Evolutionary conservation across 1,140 invertebrate species (phyloP).

Genomic region (Drosophila pectinifera): DNA sequence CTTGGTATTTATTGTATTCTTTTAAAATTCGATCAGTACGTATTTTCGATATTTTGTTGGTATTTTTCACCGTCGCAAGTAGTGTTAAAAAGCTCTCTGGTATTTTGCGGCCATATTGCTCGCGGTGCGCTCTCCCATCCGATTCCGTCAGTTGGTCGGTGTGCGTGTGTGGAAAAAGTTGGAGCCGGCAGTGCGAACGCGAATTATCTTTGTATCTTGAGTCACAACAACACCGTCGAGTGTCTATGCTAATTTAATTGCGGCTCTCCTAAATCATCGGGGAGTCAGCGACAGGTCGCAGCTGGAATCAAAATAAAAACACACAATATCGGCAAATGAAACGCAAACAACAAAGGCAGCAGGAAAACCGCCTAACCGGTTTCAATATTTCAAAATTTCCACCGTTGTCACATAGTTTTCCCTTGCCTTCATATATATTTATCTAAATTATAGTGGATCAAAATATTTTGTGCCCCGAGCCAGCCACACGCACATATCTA

Average conservation of each 20-base stretch:
- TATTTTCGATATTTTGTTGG: not conserved
- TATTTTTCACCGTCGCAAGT: not conserved
- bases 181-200: constrained; percentile 3
- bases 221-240: constrained; percentile 6
- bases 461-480: constrained; percentile 6
- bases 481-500: constrained; percentile 19
- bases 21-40: not conserved
- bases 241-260: constrained; percentile 38
- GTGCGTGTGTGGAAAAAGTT: constrained; percentile 39
- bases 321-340: constrained; percentile 24
- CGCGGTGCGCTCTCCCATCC: not conserved
- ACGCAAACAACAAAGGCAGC: constrained; percentile 8
- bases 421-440: constrained; percentile 8
- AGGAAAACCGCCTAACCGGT: constrained; percentile 41
- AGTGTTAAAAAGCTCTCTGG: not conserved
- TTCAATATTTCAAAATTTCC: constrained; percentile 35
- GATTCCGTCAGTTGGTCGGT: constrained; percentile 28
- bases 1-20: not conserved
- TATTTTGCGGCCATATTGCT: constrained; percentile 2
- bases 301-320: constrained; percentile 25
- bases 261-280: constrained; percentile 27
- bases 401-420: constrained; percentile 20
- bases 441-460: constrained; percentile 22
- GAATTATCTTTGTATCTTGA: constrained; percentile 10
- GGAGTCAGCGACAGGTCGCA: constrained; percentile 39